Base-by-base conservation (phyloP, 35 echinoderm and acorn worm genomes). In the Amphiura filiformis region DNA sequence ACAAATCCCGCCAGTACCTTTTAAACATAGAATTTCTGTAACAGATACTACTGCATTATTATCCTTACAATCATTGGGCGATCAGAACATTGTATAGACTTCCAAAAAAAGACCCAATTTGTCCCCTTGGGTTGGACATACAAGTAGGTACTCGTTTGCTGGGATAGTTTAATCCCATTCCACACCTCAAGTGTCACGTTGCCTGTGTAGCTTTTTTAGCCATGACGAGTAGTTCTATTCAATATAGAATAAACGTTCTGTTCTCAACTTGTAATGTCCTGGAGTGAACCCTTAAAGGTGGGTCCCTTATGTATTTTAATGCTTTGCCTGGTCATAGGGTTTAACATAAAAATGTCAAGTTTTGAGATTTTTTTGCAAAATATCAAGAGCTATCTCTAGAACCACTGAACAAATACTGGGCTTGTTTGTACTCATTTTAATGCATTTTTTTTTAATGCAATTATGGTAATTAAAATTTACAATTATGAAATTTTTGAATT, bases 191-290 rank as follows among this genome's bases (percentile, higher is more conserved):
- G 61, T 70, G 61, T 70, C 61, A 70, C 61, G 61, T 70, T 70
- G 17, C 61, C 4, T 4, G 2, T 18, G 28, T 26, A 70, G 61
- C 61, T 70, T 2, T 70, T 70, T 70, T 70, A 70, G 61, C 61
- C 61, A 23, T 18, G 28, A 70, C 61, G 61, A 2, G 28, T 18
- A 70, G 11, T 70, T 70, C 61, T 70, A n/a, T 70, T 70, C 61
- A 70, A 3, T 5, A 26, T 30, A 70, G 61, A 30, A 70, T 70
- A 70, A 70, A 70, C 61, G 7, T 30, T 26, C 17, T 70, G 61
- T 70, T 70, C 61, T 26, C 28, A 70, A 70, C 61, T 70, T 70
- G 61, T 70, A 70, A 70, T 70, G 61, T 70, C 61, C 61, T n/a
- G 7, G 17, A 70, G 28, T 70, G 44, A 70, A 18, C 61, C 61